Evolutionary conservation across 2,797 vertebrate genomes (phyloP).

Genomic region (Scolopax bukidnonensis): DNA sequence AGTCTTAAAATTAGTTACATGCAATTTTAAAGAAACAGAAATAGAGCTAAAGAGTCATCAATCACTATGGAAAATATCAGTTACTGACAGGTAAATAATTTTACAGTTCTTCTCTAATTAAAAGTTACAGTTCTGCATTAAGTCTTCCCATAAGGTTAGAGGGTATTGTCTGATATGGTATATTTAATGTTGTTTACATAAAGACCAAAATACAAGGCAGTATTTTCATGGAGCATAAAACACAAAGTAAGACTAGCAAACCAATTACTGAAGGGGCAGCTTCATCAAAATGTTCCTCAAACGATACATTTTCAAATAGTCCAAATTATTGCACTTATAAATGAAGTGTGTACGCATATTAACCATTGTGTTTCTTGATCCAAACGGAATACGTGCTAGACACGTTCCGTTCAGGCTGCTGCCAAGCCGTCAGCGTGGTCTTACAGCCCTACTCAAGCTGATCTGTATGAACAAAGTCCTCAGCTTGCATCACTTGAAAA

Average conservation of each 20-base stretch:
- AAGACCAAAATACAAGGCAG: background rate
- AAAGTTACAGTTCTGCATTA: background rate
- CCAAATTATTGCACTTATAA: background rate
- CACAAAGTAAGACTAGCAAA: background rate
- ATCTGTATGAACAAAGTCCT: conserved; percentile 23
- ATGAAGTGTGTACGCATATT: background rate
- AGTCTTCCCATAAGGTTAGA: background rate
- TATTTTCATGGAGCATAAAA: background rate
- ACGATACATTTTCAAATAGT: background rate
- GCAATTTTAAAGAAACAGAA: conserved; percentile 18
- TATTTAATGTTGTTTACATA: background rate
- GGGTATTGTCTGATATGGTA: background rate
- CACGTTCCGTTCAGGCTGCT: background rate
- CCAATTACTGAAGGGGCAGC: background rate
- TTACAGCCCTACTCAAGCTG: conserved; percentile 1
- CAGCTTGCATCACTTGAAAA: conserved; percentile 30
- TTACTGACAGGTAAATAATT: conserved; percentile 28
- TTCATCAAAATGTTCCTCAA: background rate
- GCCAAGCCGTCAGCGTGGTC: background rate
- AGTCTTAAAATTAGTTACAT: background rate
- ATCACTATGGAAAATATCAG: background rate
- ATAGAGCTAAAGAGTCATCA: background rate
- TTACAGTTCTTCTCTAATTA: background rate
- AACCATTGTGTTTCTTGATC: conserved; percentile 2
- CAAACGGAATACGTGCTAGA: background rate